Evolutionary conservation across 2,888 invertebrate genomes (phyloP), one percentile per base, ranked within the genome.

Genomic region (Dasysyrphus albostriatus): DNA sequence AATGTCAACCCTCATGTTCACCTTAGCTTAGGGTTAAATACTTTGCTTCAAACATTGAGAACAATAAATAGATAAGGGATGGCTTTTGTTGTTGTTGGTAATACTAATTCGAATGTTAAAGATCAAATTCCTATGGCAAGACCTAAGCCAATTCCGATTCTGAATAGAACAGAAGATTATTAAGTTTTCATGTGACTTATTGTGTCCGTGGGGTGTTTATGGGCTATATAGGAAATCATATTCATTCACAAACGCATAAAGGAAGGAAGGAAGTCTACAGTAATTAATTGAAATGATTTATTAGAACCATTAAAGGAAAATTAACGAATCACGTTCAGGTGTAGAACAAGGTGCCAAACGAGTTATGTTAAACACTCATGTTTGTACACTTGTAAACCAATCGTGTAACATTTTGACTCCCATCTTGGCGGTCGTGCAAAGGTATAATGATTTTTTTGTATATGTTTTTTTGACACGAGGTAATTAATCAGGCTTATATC

Each of bases 201-300:
- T 63, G 19, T 16, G 44, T 32, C 44, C 10, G 29, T 63, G 37
- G 24, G 24, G 24, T 4, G 44, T 6, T 34, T 34, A 8, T 14
- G 19, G 37, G 32, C 32, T 34, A 24, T 58, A 59, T 19, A 59
- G 19, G 19, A 29, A 63, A 63, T 63, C 44, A 10, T 29, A 44
- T 63, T 6, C 44, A 63, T 63, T 61, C 61, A 61, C n/a, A 61
- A 19, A 61, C 24, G 19, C 14, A 34, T 16, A n/a, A 1, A 16
- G n/a, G 12, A 42, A 44, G 44, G 44, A 42, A 47, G 63, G 44
- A 44, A 63, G 63, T 39, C 10, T 1, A 29, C 0, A 44, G 44
- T 63, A 63, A 63, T 63, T 47, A 63, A 63, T 63, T 63, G n/a
- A 44, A 63, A 63, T 63, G 63, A 63, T 63, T 63, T 63, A 63